Percentiles rank a stretch among this genome's conserved stretches.
Evolutionary conservation across 2,888 invertebrate species (phyloP).

Genomic region (Aromia moschata): DNA sequence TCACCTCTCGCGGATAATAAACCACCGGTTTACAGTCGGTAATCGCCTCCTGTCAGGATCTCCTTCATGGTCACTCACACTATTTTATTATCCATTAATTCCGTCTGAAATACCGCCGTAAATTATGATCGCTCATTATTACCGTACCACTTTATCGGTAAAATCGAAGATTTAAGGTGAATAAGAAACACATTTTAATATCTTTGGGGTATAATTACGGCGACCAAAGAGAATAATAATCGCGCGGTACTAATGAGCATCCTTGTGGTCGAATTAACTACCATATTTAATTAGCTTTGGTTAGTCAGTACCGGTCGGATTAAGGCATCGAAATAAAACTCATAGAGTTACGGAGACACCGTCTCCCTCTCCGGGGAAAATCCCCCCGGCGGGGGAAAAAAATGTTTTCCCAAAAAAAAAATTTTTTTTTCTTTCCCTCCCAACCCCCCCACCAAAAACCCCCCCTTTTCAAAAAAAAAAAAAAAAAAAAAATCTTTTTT

Average conservation of each 20-base stretch:
- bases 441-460: no score
- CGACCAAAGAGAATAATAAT: neutral
- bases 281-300: no score
- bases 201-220: neutral
- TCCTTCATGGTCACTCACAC: conserved; percentile 7
- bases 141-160: neutral
- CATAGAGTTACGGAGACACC: no score
- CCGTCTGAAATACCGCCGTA: neutral
- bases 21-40: conserved; percentile 4
- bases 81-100: conserved; percentile 14
- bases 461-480: no score
- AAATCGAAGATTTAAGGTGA: conserved; percentile 2
- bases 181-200: neutral
- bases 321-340: no score
- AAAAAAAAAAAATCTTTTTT: no score
- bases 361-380: no score
- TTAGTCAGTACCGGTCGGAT: no score
- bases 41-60: conserved; percentile 8
- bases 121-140: conserved; percentile 11
- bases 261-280: neutral
- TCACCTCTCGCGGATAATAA: conserved; percentile 14
- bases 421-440: no score
- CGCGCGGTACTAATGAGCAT: neutral
- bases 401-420: no score
- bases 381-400: no score